Evolutionary conservation across 2,797 vertebrate genomes (phyloP), one percentile per base, ranked within the genome.

Genomic region (Pangasius sanitwongsei): DNA sequence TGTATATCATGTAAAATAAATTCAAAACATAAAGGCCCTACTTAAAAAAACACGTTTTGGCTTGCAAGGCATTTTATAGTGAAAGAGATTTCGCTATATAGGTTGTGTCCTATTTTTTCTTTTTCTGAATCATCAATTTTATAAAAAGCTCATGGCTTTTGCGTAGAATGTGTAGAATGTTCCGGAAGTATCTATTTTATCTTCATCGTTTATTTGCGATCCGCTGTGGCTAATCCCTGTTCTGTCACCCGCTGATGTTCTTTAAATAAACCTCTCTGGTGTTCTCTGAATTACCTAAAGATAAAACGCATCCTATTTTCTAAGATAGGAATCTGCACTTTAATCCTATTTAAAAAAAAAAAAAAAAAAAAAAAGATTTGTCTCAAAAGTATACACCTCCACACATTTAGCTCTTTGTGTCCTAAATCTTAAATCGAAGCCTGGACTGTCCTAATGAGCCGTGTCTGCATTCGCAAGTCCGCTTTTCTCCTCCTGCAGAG

Each of bases 221-320:
- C 53, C 31, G 20, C 78, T 34, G 55, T 81, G 78, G 78, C 53
- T 81, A 37, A 57, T 57, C 78, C 78, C 50, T 37, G n/a, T 81
- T 37, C 55, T 59, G 53, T 59, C 55, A 83, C 81, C 34, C 23
- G 55, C 53, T 82, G 31, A 16, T n/a, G 81, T 59, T 83, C 57
- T 63, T 61, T 83, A 83, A 41, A 83, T 83, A 83, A 83, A 63
- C 23, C 23, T 34, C 53, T 81, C 31, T 57, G 78, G 50, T 81
- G 78, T 57, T 63, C 81, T 63, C 20, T 3, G 34, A 25, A 25
- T 28, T 63, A 83, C 81, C 81, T 63, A 41, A 83, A 55, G 77
- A 59, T 37, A 23, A 65, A 84, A 84, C 25, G 11, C 41, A 67
- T 67, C 44, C 28, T 85, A 11, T 13, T 85, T 85, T 69, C 16